phyloP scores from a whole-genome alignment of 2,888 invertebrate genomes.

The Drosophila aldrichi region DNA sequence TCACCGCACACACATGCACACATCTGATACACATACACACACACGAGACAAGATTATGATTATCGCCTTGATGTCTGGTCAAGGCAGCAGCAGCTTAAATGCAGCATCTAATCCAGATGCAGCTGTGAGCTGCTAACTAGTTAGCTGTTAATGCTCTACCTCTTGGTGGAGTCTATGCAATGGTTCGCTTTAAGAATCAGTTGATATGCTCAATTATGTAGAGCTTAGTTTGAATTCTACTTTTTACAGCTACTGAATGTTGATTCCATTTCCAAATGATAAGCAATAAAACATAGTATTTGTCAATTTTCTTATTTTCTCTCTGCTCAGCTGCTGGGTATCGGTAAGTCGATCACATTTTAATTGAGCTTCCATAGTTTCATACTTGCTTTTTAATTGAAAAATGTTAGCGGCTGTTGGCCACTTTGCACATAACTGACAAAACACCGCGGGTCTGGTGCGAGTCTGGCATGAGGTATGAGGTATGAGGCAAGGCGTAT shows the following conservation, averaged over 20 bases:
- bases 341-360: conserved; percentile 41
- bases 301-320: not conserved
- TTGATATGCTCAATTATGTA: not conserved
- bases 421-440: conserved; percentile 79
- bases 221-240: not conserved
- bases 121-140: conserved; percentile 63
- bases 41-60: conserved; percentile 60
- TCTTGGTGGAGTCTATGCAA: conserved; percentile 23
- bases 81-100: conserved; percentile 52
- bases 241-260: too few species aligned
- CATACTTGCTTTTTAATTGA: conserved; percentile 69
- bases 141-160: conserved; percentile 38
- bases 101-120: conserved; percentile 68
- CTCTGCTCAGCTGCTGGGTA: conserved; percentile 28
- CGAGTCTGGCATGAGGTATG: conserved; percentile 30
- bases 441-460: conserved; percentile 75
- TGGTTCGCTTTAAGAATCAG: not conserved
- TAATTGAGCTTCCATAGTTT: conserved; percentile 27
- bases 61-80: conserved; percentile 64
- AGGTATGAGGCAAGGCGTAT: not conserved
- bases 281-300: not conserved
- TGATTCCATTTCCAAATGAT: not conserved
- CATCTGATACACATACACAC: not conserved
- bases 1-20: conserved; percentile 4
- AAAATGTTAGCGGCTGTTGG: conserved; percentile 79